Conservation (phyloP, 2,888 invertebrate genomes). For the Morpho achilles region DNA sequence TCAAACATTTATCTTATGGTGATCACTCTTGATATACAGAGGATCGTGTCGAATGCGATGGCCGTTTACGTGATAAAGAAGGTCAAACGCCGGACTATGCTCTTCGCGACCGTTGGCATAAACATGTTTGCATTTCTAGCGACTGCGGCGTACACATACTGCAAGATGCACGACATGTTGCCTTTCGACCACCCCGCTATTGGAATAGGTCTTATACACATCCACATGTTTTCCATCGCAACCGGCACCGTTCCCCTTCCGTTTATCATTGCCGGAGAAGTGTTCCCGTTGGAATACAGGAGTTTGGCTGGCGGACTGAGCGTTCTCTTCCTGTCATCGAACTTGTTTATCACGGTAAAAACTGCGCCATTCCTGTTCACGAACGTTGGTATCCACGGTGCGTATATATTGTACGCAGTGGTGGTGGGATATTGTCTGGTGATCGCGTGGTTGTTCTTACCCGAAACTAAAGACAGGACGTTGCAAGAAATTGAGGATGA, state of each 20-base stretch:
- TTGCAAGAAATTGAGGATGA: slow-evolving; percentile 65
- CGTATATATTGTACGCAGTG: slow-evolving; percentile 44
- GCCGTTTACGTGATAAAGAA: slow-evolving; percentile 58
- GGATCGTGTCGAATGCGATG: slow-evolving; percentile 49
- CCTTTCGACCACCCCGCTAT: slow-evolving; percentile 43
- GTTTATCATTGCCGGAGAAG: slow-evolving; percentile 84
- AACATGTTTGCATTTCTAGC: slow-evolving; percentile 45
- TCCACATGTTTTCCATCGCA: slow-evolving; percentile 73
- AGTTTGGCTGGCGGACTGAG: slow-evolving; percentile 75
- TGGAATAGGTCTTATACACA: slow-evolving; percentile 46
- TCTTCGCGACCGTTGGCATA: slow-evolving; percentile 43
- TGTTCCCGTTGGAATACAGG: slow-evolving; percentile 80
- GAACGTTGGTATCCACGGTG: slow-evolving; percentile 46
- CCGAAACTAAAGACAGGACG: slow-evolving; percentile 63
- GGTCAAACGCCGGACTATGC: slow-evolving; percentile 52
- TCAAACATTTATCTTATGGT: slow-evolving; percentile 46
- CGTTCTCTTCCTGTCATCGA: slow-evolving; percentile 47
- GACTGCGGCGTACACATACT: slow-evolving; percentile 46
- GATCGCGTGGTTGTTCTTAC: slow-evolving; percentile 46
- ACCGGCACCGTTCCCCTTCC: slow-evolving; percentile 82
- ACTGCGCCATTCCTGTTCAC: slow-evolving; percentile 47
- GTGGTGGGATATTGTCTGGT: slow-evolving; percentile 47
- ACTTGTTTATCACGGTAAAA: slow-evolving; percentile 53
- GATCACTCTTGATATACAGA: slow-evolving; percentile 52
- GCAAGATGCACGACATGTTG: slow-evolving; percentile 36